Evolutionary conservation across 1,140 invertebrate genomes (phyloP).

Genomic region (Microplitis mediator): DNA sequence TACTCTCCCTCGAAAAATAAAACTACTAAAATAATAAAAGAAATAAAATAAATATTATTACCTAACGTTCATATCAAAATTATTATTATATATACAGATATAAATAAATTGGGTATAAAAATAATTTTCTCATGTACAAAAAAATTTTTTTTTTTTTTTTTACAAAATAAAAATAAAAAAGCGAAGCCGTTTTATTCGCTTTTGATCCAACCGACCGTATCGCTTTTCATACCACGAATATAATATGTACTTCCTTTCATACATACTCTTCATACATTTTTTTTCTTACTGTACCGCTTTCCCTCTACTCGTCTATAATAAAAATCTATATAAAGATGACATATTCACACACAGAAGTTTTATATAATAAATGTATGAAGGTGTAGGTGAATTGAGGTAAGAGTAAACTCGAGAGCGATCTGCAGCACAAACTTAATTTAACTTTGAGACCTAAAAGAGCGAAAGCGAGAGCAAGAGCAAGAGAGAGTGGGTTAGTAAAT

Average conservation of each 20-base stretch:
- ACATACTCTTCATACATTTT: not conserved
- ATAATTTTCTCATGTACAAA: not conserved
- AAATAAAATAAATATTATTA: no score
- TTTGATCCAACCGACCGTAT: not conserved
- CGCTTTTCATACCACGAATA: not conserved
- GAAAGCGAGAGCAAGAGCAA: not conserved
- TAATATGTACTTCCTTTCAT: not conserved
- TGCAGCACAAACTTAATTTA: constrained; percentile 26
- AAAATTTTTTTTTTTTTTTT: not conserved
- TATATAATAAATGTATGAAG: not conserved
- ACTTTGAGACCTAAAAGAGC: constrained; percentile 15
- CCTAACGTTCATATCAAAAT: no score
- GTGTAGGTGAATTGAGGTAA: not conserved
- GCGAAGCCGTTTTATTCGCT: not conserved
- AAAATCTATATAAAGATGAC: not conserved
- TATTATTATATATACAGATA: no score
- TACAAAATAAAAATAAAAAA: not conserved
- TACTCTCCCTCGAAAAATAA: no score
- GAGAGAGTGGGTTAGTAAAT: not conserved
- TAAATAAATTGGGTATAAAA: no score
- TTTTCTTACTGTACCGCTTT: not conserved
- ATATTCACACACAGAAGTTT: not conserved
- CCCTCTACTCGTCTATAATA: not conserved
- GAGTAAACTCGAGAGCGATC: constrained; percentile 12
- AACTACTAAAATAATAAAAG: no score